Evolutionary conservation across 2,113 vertebrate genomes (phyloP).

Genomic region (Gopherus evgoodei): DNA sequence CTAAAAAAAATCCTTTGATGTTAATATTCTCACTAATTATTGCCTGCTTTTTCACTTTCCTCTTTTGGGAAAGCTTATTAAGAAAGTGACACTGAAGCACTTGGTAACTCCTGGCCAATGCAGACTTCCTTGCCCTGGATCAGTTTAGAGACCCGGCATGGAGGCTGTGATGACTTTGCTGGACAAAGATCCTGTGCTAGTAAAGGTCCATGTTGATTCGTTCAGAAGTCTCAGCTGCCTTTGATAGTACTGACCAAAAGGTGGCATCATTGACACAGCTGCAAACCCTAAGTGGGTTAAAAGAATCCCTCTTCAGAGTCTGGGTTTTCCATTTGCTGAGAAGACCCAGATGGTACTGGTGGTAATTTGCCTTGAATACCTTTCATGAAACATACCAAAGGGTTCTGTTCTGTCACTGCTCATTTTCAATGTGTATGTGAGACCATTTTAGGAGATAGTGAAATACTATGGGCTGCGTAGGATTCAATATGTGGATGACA

Average conservation of each 20-base stretch:
- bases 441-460: neutral
- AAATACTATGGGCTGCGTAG: neutral
- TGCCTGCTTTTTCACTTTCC: neutral
- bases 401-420: accelerated
- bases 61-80: neutral
- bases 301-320: accelerated
- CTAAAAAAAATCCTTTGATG: neutral
- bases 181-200: neutral
- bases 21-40: neutral
- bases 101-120: neutral
- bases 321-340: neutral
- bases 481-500: neutral
- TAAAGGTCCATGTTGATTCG: neutral
- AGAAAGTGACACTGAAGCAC: neutral
- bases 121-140: neutral
- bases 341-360: neutral
- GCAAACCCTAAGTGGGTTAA: accelerated
- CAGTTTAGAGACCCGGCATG: neutral
- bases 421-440: accelerated
- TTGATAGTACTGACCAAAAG: neutral
- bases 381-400: accelerated
- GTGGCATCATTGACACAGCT: conserved; percentile 24
- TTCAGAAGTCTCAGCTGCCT: neutral
- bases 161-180: neutral
- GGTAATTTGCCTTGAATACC: neutral